Evolutionary conservation across 2,888 invertebrate genomes (phyloP), one percentile per base, ranked within the genome.

Genomic region (Dasysyrphus albostriatus): DNA sequence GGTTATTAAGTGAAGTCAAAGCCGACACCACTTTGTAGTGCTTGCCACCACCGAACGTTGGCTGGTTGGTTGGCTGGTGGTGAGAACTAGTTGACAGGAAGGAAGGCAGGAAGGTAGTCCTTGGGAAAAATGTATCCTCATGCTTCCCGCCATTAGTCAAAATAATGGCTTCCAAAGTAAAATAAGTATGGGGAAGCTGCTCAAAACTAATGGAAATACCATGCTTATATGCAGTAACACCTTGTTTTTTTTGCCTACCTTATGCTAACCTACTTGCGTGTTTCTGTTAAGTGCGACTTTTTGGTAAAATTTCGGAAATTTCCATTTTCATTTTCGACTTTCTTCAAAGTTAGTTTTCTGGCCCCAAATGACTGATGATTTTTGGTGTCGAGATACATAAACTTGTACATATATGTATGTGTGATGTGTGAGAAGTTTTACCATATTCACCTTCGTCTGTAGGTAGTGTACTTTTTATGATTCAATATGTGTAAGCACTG

Each of bases 51-150:
- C 12, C 61, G 6, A 39, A 19, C 12, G 14, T 16, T 59, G 54
- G 61, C 3, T n/a, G n/a, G n/a, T n/a, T n/a, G n/a, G 24, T 24
- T 24, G 24, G 24, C 49, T 34, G 19, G 63, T 67, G 75, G 65
- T 39, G 65, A 65, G 14, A 72, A 72, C 61, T 70, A 83, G 83
- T 80, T 76, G 75, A 67, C 59, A 77, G 77, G 77, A 81, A 83
- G 79, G 74, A 83, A 84, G 81, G 24, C 67, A 84, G 84, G 84
- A 85, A 85, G 85, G 85, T 81, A 85, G 81, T 85, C 82, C 85
- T 82, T 85, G 73, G 73, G 65, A 78, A 85, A 81, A 82, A 77
- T 78, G 82, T 82, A 85, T 82, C 85, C 85, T 80, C 85, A 63
- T 16, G 14, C 69, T 82, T 82, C 70, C 77, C 69, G 82, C 58